These are phyloP conservation scores for Heliconius charithonia DNA, from an alignment of 2,888 invertebrate species.

Conservation along the genomic window DNA sequence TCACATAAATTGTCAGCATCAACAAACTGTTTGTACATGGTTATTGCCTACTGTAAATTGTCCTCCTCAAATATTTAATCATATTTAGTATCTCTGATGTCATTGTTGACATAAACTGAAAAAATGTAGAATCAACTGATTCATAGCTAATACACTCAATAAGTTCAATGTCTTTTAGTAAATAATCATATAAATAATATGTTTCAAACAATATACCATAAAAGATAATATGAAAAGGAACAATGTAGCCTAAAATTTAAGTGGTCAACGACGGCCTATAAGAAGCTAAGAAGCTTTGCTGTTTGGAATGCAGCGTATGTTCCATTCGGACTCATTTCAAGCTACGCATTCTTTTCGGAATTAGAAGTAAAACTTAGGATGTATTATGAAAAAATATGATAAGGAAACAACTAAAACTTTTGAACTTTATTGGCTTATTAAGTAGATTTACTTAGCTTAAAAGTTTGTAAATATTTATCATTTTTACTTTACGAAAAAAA, in stretches of 20 bases:
- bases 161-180: conserved; percentile 73
- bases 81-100: conserved; percentile 53
- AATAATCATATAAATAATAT: conserved; percentile 65
- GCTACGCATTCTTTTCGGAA: conserved; percentile 51
- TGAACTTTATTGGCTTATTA: neutral
- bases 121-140: conserved; percentile 60
- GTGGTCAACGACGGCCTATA: conserved; percentile 54
- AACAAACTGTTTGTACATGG: conserved; percentile 6
- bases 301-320: conserved; percentile 50
- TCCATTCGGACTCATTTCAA: conserved; percentile 49
- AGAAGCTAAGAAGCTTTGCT: conserved; percentile 49
- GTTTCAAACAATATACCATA: conserved; percentile 71
- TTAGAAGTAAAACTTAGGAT: conserved; percentile 48
- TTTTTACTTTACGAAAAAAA: neutral
- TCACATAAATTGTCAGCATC: conserved; percentile 15
- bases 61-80: conserved; percentile 46
- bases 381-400: conserved; percentile 23
- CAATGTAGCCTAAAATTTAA: conserved; percentile 68
- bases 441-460: neutral
- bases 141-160: conserved; percentile 64
- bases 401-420: neutral
- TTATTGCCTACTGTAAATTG: neutral
- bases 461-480: neutral
- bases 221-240: conserved; percentile 63
- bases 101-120: conserved; percentile 55